A percentile compares a stretch with the other conserved stretches of the same genome.
phyloP scores from a whole-genome alignment of 2,113 vertebrate species.

The Rutilus rutilus region DNA sequence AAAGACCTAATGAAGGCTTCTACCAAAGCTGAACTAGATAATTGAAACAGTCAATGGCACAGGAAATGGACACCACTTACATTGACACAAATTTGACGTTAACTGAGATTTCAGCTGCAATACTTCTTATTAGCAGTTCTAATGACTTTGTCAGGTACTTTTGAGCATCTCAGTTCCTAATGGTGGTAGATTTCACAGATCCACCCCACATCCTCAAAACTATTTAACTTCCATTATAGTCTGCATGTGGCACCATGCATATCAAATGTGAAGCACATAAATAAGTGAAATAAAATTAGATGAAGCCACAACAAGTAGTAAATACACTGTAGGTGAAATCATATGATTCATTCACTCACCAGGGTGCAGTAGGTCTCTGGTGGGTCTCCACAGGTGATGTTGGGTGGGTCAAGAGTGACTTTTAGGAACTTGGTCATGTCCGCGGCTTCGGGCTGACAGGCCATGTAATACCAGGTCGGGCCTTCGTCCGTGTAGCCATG shows the following conservation, averaged over 20 bases:
- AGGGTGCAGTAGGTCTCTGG: constrained; percentile 96
- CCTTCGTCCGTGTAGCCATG: constrained; percentile 95
- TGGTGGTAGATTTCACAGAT: neutral
- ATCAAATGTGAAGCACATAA: neutral
- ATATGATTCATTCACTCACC: constrained; percentile 80
- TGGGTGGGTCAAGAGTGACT: constrained; percentile 91
- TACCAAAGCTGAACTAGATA: constrained; percentile 25
- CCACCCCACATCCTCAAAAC: constrained; percentile 14
- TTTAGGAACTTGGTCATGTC: constrained; percentile 98
- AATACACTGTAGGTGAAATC: neutral
- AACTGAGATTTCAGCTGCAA: neutral
- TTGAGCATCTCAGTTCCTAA: neutral
- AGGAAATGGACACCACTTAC: constrained; percentile 1
- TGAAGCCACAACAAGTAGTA: neutral
- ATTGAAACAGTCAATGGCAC: constrained; percentile 6
- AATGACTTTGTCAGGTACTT: neutral
- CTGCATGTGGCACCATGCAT: neutral
- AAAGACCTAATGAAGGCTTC: constrained; percentile 38
- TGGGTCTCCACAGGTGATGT: constrained; percentile 97
- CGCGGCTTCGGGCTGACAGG: constrained; percentile 95
- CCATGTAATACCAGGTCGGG: constrained; percentile 98
- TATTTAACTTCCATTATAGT: neutral
- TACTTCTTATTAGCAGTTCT: neutral
- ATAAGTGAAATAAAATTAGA: neutral
- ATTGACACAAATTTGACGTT: neutral